Conservation (phyloP, 2,113 vertebrate genomes). For the Clarias magur region DNA sequence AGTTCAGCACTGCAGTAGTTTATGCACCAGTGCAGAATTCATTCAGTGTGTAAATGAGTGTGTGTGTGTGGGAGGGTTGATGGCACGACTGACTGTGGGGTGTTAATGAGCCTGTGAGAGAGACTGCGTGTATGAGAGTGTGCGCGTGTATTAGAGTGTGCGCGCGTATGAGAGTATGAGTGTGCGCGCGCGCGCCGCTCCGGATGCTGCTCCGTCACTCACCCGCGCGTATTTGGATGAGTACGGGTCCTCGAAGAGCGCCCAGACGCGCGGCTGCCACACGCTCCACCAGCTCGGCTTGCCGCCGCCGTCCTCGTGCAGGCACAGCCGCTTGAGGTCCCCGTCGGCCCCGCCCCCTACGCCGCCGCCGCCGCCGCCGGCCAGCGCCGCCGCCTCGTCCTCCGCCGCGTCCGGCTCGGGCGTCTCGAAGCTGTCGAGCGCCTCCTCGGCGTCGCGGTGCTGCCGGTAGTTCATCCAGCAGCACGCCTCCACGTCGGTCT, state of each 20-base stretch:
- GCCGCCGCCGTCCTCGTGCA: slow-evolving; percentile 75
- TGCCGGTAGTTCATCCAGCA: slow-evolving; percentile 99
- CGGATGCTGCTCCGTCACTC: slow-evolving; percentile 58
- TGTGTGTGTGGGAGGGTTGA: neutral
- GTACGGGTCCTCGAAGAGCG: slow-evolving; percentile 96
- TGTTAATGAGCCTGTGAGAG: neutral
- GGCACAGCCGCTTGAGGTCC: slow-evolving; percentile 79
- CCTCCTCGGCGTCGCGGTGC: slow-evolving; percentile 94
- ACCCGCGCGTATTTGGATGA: slow-evolving; percentile 95
- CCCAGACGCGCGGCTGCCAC: slow-evolving; percentile 91
- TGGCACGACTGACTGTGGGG: neutral
- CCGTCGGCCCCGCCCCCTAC: slow-evolving; percentile 71
- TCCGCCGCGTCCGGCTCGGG: slow-evolving; percentile 78
- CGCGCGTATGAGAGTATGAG: neutral
- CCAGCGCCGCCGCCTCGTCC: slow-evolving; percentile 79
- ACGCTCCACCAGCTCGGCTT: slow-evolving; percentile 78
- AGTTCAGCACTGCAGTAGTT: slow-evolving; percentile 1
- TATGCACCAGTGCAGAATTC: slow-evolving; percentile 13
- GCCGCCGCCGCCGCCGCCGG: slow-evolving; percentile 63
- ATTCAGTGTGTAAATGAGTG: neutral
- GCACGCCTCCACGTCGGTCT: slow-evolving; percentile 97
- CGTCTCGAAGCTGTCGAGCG: slow-evolving; percentile 92
- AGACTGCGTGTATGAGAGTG: neutral
- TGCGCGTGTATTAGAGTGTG: neutral
- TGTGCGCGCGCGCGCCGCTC: no score